Evolutionary conservation across 2,888 invertebrate species (phyloP).

Genomic region (Stenichneumon culpator): DNA sequence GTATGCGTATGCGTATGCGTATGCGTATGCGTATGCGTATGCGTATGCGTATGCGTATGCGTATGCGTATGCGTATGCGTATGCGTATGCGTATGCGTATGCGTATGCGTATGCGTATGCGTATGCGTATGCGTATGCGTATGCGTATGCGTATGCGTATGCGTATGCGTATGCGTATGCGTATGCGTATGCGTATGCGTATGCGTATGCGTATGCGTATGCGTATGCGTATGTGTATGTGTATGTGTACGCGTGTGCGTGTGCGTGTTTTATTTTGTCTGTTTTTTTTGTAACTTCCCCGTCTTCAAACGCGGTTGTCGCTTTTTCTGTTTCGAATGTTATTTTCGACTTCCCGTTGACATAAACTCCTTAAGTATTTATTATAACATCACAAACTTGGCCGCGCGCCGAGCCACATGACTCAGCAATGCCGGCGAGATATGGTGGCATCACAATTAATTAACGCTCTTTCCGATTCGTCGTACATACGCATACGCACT

Average conservation of each 20-base stretch:
- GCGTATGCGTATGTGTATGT: neutral
- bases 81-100: slow-evolving; percentile 4
- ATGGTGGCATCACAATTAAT: slow-evolving; percentile 91
- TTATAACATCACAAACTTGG: slow-evolving; percentile 85
- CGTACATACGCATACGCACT: slow-evolving; percentile 72
- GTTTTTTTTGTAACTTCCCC: slow-evolving; percentile 44
- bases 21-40: neutral
- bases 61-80: slow-evolving; percentile 5
- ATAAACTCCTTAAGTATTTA: slow-evolving; percentile 83
- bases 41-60: neutral
- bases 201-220: slow-evolving; percentile 9
- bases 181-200: neutral
- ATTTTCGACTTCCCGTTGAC: slow-evolving; percentile 58
- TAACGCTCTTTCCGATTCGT: slow-evolving; percentile 81
- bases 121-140: slow-evolving; percentile 23
- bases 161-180: slow-evolving; percentile 28
- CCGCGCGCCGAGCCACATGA: slow-evolving; percentile 83
- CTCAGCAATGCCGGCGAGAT: slow-evolving; percentile 88
- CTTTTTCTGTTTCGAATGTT: slow-evolving; percentile 26
- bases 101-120: slow-evolving; percentile 1
- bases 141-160: too few species aligned
- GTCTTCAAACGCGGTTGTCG: slow-evolving; percentile 30
- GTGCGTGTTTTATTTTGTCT: slow-evolving; percentile 32
- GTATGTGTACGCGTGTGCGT: slow-evolving; percentile 15
- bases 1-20: slow-evolving; percentile 9